phyloP scores from a whole-genome alignment of 2,797 vertebrate species.

The Spinus olivaceus region DNA sequence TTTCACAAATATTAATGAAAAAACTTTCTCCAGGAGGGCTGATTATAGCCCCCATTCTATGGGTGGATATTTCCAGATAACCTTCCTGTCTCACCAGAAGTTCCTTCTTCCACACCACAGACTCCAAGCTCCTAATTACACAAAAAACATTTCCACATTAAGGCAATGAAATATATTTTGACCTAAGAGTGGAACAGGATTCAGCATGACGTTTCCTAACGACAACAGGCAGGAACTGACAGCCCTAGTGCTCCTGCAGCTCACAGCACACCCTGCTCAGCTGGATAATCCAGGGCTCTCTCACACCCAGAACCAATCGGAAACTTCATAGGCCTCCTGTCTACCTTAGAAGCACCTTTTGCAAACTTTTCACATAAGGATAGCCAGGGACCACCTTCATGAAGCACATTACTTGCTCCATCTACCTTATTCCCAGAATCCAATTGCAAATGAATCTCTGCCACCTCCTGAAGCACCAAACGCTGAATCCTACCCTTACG shows the following conservation, averaged over 20 bases:
- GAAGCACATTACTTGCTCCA: neutral
- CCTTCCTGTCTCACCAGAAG: neutral
- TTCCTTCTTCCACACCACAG: neutral
- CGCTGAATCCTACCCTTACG: neutral
- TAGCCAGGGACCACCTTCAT: neutral
- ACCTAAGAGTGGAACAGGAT: neutral
- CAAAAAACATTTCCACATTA: neutral
- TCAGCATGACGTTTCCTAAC: neutral
- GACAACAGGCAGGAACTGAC: neutral
- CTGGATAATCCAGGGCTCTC: neutral
- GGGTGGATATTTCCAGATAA: slow-evolving; percentile 25
- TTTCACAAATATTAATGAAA: slow-evolving; percentile 38
- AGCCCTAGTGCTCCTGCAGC: neutral
- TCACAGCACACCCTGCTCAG: neutral
- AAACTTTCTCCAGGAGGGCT: neutral
- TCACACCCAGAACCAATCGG: neutral
- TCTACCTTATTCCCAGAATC: neutral
- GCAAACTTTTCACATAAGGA: neutral
- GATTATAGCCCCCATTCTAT: slow-evolving; percentile 33
- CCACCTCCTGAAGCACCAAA: neutral
- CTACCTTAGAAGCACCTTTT: neutral
- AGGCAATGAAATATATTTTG: neutral
- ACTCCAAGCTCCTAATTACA: neutral
- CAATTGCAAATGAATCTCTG: neutral
- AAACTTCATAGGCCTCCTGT: neutral